Base-by-base conservation (phyloP, 2,113 vertebrate genomes). In the Etheostoma cragini region DNA sequence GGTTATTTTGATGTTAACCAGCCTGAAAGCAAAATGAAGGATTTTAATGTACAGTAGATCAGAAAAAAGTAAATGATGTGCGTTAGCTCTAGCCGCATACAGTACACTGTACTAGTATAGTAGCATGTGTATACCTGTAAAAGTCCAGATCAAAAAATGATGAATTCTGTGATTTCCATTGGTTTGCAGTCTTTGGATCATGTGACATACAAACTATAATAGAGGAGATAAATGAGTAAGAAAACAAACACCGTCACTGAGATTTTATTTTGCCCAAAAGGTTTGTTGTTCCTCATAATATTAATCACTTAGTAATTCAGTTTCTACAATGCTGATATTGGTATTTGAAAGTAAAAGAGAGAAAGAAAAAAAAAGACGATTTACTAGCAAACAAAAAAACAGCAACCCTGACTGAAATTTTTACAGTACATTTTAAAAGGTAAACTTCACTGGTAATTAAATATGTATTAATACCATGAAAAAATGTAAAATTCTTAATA, bases 141-240 rank as follows among this genome's bases (percentile, higher is more conserved):
- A 99, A 99, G 58, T 98, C 97, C 57, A 99, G 81, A 21, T 77
- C 89, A 90, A 98, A 98, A 94, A 99, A 98, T 5, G 97, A 95
- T 1, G 94, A 89, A 83, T 97, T 98, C 33, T 87, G 63, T 1
- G 38, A 78, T 83, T 88, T 96, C 95, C 94, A 95, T 60, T 92
- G 92, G 63, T 86, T 60, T 26, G 94, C 78, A 1, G 83, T 83
- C 67, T 89, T 90, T 58, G 95, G 95, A 67, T 97, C 94, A 68
- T 97, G 82, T 71, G 92, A 78, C 58, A 96, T 85, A 79, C 98
- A 99, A 85, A 95, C 98, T 99, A 82, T 12, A 77, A 88, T 35
- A 57, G 15, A 26, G 22, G n/a, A 66, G 67, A 73, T 8, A 3
- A 56, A 72, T 4, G 7, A n/a, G 49, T 22, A 4, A 70, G 12